Evolutionary conservation across 1,140 invertebrate genomes (phyloP).

Genomic region (Drosophila littoralis): DNA sequence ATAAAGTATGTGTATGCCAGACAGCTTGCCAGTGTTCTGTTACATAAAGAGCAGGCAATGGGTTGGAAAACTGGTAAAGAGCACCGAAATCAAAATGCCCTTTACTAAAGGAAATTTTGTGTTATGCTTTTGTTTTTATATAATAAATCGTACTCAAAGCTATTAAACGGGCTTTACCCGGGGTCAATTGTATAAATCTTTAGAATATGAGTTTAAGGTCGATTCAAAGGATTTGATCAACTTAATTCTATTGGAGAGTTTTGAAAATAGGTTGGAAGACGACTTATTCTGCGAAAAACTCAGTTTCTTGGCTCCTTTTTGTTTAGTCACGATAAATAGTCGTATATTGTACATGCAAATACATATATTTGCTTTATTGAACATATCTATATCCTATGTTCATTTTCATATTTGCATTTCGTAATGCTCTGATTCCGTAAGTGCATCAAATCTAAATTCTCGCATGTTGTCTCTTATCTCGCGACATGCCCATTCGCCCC

Average conservation of each 20-base stretch:
- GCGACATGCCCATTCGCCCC: neutral
- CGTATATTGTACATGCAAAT: neutral
- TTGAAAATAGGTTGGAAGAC: too few relatives aligned
- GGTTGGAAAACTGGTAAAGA: slow-evolving; percentile 11
- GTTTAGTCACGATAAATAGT: neutral
- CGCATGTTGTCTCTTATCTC: slow-evolving; percentile 16
- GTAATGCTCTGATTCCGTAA: neutral
- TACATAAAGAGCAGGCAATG: slow-evolving; percentile 37
- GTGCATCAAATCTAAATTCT: slow-evolving; percentile 7
- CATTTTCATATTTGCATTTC: too few relatives aligned
- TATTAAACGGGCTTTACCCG: too few relatives aligned
- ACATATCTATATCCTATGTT: neutral
- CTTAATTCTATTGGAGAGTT: too few relatives aligned
- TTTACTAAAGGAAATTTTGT: neutral
- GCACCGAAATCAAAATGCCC: slow-evolving; percentile 29
- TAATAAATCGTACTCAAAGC: too few relatives aligned
- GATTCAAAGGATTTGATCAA: too few relatives aligned
- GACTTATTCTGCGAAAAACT: too few relatives aligned
- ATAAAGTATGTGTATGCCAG: neutral
- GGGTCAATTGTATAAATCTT: too few relatives aligned
- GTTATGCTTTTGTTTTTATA: too few relatives aligned
- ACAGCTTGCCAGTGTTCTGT: slow-evolving; percentile 24
- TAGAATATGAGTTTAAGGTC: too few relatives aligned
- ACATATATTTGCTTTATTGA: neutral
- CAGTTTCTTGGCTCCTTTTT: too few relatives aligned